Base-by-base conservation (phyloP, 2,797 vertebrate species). In the Clarias fuscus region DNA sequence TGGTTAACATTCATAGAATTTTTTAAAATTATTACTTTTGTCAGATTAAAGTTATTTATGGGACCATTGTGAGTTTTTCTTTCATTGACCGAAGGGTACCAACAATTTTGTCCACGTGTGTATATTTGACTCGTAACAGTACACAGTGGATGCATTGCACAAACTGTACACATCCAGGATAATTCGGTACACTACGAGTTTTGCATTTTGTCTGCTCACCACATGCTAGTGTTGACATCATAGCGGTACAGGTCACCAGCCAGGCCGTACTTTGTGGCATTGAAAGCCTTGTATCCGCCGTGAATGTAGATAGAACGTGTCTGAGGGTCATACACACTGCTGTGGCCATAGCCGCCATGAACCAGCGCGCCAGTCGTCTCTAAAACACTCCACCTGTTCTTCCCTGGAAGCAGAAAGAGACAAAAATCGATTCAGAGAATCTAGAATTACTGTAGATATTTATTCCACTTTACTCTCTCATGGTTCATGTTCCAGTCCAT, bases 221-320 rank as follows among this genome's bases (percentile, higher is more conserved):
- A 99, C 92, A 95, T 97, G 80, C 87, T 94, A 22, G 84, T 94
- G 90, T 97, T 95, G 88, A 99, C 96, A 0, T 98, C 92, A 0
- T 97, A 97, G 89, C 94, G 96, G 94, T 99, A 99, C 89, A 99
- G 93, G 90, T 99, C 98, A 79, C 98, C 97, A 0, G 98, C 97
- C 11, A 99, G 95, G 43, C 98, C 96, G 83, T 99, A 99, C 89
- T 99, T 99, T 94, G 97, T 99, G 89, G 97, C 97, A 8, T 96
- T 98, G 93, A 98, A 99, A 0, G 97, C 98, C 92, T 99, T 99
- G 95, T 99, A 99, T 70, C 98, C 98, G 20, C 98, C 98, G 0
- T 99, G 98, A 90, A 97, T 95, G 81, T 97, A 99, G 86, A 99
- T 91, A 33, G 97, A 94, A 77, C 93, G 95, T 30, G 96, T 96